Conservation (phyloP, 2,113 vertebrate genomes). For the Clarias magur region DNA sequence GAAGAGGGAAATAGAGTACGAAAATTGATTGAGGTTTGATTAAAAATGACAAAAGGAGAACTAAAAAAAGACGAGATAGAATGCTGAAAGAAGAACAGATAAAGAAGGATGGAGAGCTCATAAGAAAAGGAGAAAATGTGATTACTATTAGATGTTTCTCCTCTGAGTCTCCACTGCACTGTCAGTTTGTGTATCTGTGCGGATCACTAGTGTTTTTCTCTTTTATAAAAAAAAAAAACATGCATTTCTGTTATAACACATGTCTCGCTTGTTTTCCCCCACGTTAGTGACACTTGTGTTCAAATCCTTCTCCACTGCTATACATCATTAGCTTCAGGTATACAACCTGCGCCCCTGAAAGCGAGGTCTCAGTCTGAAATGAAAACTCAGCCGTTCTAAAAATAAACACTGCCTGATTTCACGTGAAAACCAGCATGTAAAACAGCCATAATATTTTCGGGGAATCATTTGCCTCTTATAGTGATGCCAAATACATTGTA, state of each 20-base stretch:
- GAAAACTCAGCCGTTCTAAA: conserved; percentile 12
- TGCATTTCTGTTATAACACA: not conserved
- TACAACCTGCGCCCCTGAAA: not conserved
- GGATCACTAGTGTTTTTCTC: not conserved
- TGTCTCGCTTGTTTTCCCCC: not conserved
- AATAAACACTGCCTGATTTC: conserved; percentile 17
- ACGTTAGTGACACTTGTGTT: conserved; percentile 1
- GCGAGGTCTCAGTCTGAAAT: conserved; percentile 4
- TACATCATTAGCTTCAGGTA: conserved; percentile 11
- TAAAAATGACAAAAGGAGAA: not conserved
- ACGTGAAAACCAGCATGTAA: conserved; percentile 16
- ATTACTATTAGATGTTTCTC: not conserved
- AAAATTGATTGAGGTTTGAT: not conserved
- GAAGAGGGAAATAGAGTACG: not conserved
- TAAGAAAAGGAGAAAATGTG: not conserved
- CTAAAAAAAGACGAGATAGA: not conserved
- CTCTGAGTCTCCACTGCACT: not conserved
- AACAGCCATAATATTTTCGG: not conserved
- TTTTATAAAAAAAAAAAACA: not conserved
- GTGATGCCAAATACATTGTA: not conserved
- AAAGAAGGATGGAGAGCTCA: not conserved
- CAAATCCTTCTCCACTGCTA: conserved; percentile 20
- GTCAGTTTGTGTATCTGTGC: not conserved
- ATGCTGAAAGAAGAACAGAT: not conserved
- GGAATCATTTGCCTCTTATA: not conserved